These are phyloP conservation scores for Ceramica pisi DNA, from an alignment of 2,888 invertebrate species.

Conservation along the genomic window DNA sequence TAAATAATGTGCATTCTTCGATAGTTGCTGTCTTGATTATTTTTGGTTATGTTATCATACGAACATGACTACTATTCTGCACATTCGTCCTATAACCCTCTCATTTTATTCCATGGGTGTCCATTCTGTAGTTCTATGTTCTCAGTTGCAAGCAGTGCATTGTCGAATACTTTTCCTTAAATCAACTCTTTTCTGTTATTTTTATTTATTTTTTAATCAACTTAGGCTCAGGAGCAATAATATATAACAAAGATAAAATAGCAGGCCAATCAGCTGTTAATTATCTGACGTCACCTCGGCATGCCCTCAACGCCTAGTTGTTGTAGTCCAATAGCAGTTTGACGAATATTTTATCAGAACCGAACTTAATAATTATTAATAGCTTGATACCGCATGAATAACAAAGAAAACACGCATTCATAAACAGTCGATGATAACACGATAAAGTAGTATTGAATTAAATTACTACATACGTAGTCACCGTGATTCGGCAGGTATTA, in stretches of 20 bases:
- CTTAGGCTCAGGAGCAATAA: not conserved
- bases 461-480: not conserved
- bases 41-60: conserved; percentile 16
- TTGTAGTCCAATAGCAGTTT: not conserved
- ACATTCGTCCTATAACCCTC: no score
- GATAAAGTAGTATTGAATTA: not conserved
- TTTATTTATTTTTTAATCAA: not conserved
- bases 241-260: not conserved
- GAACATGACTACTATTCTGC: not conserved
- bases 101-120: not conserved
- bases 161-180: not conserved
- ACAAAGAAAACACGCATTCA: conserved; percentile 1
- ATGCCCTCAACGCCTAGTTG: no score
- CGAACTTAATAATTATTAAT: not conserved
- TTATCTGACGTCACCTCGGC: not conserved
- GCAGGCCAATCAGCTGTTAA: not conserved
- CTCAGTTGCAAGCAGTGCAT: not conserved
- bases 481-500: not conserved
- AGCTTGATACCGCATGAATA: not conserved
- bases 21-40: conserved; percentile 3
- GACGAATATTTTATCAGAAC: conserved; percentile 20
- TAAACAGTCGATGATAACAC: not conserved
- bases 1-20: conserved; percentile 8
- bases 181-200: not conserved
- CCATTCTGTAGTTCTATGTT: not conserved